Percentiles rank a stretch among this genome's conserved stretches.
Evolutionary conservation across 2,888 invertebrate genomes (phyloP).

Genomic region (Elaeidobius kamerunicus): DNA sequence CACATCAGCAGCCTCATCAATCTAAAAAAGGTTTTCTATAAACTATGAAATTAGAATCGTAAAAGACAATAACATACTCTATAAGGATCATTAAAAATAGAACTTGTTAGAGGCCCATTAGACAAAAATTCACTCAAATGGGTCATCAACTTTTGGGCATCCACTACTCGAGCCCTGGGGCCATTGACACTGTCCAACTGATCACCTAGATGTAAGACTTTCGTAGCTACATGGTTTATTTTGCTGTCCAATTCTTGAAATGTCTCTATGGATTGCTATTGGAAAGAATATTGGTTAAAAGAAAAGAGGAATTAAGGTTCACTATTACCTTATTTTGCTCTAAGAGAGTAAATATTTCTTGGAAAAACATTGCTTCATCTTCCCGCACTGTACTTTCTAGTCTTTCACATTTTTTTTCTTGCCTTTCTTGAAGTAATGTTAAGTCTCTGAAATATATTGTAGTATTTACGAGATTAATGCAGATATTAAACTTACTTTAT

Average conservation of each 20-base stretch:
- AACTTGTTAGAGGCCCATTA: slow-evolving; percentile 78
- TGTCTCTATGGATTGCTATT: slow-evolving; percentile 77
- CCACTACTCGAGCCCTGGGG: slow-evolving; percentile 89
- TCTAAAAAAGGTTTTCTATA: too few species aligned
- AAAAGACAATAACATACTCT: slow-evolving; percentile 46
- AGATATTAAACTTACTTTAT: slow-evolving; percentile 67
- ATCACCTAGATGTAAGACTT: slow-evolving; percentile 97
- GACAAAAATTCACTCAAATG: slow-evolving; percentile 90
- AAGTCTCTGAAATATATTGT: slow-evolving; percentile 49
- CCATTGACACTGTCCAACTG: slow-evolving; percentile 96
- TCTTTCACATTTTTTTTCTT: slow-evolving; percentile 80
- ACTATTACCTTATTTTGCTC: slow-evolving; percentile 84
- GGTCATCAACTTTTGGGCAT: slow-evolving; percentile 89
- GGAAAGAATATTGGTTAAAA: too few species aligned
- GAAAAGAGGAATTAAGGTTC: too few species aligned
- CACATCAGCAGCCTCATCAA: slow-evolving; percentile 94
- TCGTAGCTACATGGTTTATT: slow-evolving; percentile 95
- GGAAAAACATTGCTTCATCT: slow-evolving; percentile 80
- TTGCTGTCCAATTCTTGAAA: slow-evolving; percentile 93
- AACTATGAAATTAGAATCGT: too few species aligned
- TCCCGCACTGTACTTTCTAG: slow-evolving; percentile 79
- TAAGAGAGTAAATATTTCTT: slow-evolving; percentile 76
- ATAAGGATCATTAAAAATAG: slow-evolving; percentile 81
- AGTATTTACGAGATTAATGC: too few species aligned
- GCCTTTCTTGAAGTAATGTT: slow-evolving; percentile 75